These are phyloP conservation scores for Apaloderma vittatum DNA, from an alignment of 2,113 vertebrate genomes.

Conservation along the genomic window DNA sequence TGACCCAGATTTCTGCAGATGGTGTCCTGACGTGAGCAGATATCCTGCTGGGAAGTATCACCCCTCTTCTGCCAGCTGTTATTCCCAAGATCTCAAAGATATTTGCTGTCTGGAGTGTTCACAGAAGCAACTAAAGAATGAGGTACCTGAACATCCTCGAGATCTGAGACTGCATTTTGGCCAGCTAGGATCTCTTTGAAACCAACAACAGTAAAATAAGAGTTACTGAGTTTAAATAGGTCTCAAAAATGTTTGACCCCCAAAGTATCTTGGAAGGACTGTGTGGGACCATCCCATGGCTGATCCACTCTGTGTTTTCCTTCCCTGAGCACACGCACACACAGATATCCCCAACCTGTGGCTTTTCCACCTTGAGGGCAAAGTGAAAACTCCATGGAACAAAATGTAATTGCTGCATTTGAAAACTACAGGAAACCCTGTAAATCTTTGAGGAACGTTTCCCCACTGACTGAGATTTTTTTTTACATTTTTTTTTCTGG, in stretches of 20 bases:
- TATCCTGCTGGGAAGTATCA: neutral
- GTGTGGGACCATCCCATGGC: neutral
- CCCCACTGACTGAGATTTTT: neutral
- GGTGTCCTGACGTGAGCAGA: neutral
- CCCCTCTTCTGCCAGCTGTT: neutral
- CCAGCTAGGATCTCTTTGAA: neutral
- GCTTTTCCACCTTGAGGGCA: neutral
- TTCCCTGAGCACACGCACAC: neutral
- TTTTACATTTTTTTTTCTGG: neutral
- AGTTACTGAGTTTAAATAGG: neutral
- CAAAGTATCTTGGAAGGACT: neutral
- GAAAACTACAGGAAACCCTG: neutral
- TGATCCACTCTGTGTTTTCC: neutral
- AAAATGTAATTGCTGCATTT: neutral
- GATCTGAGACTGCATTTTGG: neutral
- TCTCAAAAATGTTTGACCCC: neutral
- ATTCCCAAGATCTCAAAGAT: neutral
- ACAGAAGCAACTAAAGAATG: neutral
- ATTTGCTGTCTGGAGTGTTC: neutral
- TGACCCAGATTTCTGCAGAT: neutral
- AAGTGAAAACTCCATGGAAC: neutral
- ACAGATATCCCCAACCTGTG: neutral
- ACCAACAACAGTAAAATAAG: neutral
- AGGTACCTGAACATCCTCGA: neutral
- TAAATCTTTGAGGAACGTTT: neutral